Percentiles rank a stretch among this genome's conserved stretches.
Evolutionary conservation across 2,797 vertebrate species (phyloP).

Genomic region (Dicrostonyx torquatus): DNA sequence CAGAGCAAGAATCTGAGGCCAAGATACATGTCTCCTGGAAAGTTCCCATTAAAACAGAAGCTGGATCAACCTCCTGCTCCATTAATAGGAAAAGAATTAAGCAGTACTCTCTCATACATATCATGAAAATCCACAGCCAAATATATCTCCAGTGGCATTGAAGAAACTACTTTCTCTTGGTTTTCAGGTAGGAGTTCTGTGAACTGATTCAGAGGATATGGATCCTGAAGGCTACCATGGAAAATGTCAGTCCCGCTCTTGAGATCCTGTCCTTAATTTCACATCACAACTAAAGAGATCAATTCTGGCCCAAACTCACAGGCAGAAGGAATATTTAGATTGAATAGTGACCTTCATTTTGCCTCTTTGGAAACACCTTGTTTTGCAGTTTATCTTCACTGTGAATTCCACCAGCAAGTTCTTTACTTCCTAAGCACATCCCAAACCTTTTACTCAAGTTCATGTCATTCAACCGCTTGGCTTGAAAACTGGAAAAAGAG

Average conservation of each 20-base stretch:
- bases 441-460: background rate
- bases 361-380: background rate
- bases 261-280: background rate
- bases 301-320: background rate
- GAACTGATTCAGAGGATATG: background rate
- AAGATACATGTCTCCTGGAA: background rate
- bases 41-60: slow-evolving; percentile 30
- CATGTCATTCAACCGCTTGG: background rate
- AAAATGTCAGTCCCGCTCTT: background rate
- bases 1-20: background rate
- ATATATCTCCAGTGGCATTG: background rate
- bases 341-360: background rate
- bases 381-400: background rate
- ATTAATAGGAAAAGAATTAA: background rate
- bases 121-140: background rate
- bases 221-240: background rate
- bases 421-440: background rate
- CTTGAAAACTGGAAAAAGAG: background rate
- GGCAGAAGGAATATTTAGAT: background rate
- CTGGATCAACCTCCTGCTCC: background rate
- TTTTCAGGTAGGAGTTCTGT: background rate
- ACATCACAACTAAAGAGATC: background rate
- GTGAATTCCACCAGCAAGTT: background rate
- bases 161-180: slow-evolving; percentile 13
- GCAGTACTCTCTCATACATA: background rate